Conservation (phyloP, 2,888 invertebrate species). For the Folsomia manolachei region DNA sequence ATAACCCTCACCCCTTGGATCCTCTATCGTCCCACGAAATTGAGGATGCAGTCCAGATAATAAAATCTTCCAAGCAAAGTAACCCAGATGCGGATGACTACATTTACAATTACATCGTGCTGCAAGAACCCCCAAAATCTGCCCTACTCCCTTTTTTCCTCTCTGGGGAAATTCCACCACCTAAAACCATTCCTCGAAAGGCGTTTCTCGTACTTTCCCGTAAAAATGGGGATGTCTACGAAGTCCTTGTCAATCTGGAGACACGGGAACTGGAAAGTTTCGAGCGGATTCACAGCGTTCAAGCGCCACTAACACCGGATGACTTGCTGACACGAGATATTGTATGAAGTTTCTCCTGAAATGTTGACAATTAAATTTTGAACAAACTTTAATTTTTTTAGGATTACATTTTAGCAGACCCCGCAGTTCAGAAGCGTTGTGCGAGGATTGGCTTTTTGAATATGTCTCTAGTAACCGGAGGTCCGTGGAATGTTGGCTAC, state of each 20-base stretch:
- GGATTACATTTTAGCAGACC: neutral
- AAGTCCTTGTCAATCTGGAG: conserved; percentile 6
- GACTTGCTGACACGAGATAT: neutral
- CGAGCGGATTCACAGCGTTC: neutral
- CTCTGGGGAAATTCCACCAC: neutral
- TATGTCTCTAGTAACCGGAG: conserved; percentile 17
- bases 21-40: conserved; percentile 25
- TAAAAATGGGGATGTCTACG: neutral
- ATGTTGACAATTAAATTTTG: neutral
- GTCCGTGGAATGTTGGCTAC: neutral
- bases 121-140: conserved; percentile 12
- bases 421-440: neutral
- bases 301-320: neutral
- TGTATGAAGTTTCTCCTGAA: neutral
- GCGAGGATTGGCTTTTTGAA: conserved; percentile 19
- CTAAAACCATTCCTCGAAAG: neutral
- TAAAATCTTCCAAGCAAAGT: neutral
- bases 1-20: conserved; percentile 31
- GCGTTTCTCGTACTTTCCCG: neutral
- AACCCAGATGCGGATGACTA: neutral
- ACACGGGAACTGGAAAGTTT: neutral
- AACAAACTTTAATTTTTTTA: neutral
- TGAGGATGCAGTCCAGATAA: conserved; percentile 13
- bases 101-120: neutral
- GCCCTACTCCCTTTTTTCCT: conserved; percentile 13